These are phyloP conservation scores for Erpetoichthys calabaricus DNA, from an alignment of 2,797 vertebrate species.

Conservation along the genomic window DNA sequence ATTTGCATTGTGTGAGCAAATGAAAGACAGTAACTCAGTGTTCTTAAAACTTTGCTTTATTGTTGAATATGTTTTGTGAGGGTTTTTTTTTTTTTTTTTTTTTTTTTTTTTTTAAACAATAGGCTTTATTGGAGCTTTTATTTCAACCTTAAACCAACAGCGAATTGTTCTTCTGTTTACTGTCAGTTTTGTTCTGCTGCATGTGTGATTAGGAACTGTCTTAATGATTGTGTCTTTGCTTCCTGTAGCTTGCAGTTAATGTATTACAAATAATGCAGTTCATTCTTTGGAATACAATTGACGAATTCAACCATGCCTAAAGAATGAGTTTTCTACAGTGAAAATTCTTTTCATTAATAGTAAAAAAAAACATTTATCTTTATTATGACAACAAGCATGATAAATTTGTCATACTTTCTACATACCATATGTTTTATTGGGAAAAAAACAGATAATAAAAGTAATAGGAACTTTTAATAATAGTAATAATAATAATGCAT, in stretches of 20 bases:
- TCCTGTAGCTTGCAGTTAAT: neutral
- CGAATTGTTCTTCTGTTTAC: constrained; percentile 4
- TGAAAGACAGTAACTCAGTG: neutral
- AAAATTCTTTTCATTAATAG: neutral
- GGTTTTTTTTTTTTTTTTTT: no score
- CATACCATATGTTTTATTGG: constrained; percentile 3
- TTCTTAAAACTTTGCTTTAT: no score
- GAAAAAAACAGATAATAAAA: neutral
- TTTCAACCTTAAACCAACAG: neutral
- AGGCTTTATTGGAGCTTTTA: neutral
- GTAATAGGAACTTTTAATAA: no score
- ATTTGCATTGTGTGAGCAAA: no score
- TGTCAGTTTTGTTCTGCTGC: constrained; percentile 1
- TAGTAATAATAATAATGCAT: no score
- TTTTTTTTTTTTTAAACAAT: neutral
- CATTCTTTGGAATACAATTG: neutral
- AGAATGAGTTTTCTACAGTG: neutral
- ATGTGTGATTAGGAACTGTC: constrained; percentile 4
- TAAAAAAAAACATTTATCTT: neutral
- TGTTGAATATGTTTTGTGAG: no score
- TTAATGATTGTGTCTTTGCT: neutral
- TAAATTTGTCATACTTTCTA: constrained; percentile 1
- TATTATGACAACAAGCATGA: neutral
- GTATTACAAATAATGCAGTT: neutral
- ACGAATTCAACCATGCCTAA: neutral